Evolutionary conservation across 2,113 vertebrate species (phyloP), one percentile per base, ranked within the genome.

Genomic region (Dromaius novaehollandiae): DNA sequence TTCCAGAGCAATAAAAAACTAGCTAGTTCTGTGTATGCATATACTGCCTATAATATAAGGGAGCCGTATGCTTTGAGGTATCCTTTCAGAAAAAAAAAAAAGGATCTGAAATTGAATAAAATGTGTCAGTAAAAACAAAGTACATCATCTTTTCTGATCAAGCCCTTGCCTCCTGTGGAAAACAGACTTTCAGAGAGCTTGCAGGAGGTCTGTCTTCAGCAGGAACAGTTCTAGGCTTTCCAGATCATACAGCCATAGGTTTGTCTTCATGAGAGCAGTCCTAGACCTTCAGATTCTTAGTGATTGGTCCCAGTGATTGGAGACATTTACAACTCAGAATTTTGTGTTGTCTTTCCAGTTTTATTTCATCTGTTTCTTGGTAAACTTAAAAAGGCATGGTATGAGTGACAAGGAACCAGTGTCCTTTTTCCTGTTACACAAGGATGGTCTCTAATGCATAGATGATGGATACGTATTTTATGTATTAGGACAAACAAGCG

Each of bases 401-500:
- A 0, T 13, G 60, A 77, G 30, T 70, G 68, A 20, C n/a, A 68
- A 24, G n/a, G 51, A 89, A 38, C 51, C 26, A 1, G 0, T 70
- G 30, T 65, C 7, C 40, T 38, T 3, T 30, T 38, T 26, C 1
- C 0, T 6, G 3, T 70, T 80, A 34, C 30, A 16, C 11, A 5
- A 61, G 73, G 34, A 13, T 48, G 93, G 36, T 69, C 38, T 92
- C 11, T n/a, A 0, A 2, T 1, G 1, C 63, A 11, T 8, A 8
- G 12, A 36, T 36, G 18, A 87, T 20, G 24, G 44, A 30, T 40
- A 1, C 2, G 0, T 91, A 1, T 38, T 92, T 82, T 82, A 4
- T 83, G 40, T 85, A 56, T 83, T 95, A 99, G 99, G 99, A 99
- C 97, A 99, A 99, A 95, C 99, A 99, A 97, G 99, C 99, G 7